Evolutionary conservation across 1,140 invertebrate genomes (phyloP).

Genomic region (Chlorops oryzae): DNA sequence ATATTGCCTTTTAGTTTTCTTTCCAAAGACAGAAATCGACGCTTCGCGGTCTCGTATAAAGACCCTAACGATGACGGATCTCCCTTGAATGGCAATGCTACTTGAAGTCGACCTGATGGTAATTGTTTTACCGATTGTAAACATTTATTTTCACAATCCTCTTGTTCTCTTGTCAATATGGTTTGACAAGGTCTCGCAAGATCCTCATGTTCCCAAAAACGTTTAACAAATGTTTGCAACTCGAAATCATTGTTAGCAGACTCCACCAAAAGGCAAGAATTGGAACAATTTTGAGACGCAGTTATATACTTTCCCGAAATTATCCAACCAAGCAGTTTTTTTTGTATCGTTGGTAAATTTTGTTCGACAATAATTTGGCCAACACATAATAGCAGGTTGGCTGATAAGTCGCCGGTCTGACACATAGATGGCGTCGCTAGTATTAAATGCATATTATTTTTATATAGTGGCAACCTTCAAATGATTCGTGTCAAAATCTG

Average conservation of each 20-base stretch:
- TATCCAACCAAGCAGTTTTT: slow-evolving; percentile 22
- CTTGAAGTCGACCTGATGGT: slow-evolving; percentile 16
- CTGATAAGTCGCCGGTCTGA: too few relatives aligned
- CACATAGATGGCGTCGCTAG: too few relatives aligned
- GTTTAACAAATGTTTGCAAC: too few relatives aligned
- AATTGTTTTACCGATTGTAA: too few relatives aligned
- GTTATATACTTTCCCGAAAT: slow-evolving; percentile 3
- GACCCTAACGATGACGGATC: slow-evolving; percentile 27
- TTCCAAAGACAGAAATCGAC: slow-evolving; percentile 31
- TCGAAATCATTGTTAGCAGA: not conserved
- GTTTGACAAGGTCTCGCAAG: too few relatives aligned
- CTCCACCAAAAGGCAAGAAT: not conserved
- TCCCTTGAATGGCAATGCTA: slow-evolving; percentile 20
- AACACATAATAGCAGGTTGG: too few relatives aligned
- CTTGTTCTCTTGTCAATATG: too few relatives aligned
- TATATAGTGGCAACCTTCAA: too few relatives aligned
- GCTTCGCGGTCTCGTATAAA: slow-evolving; percentile 25
- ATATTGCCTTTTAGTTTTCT: slow-evolving; percentile 26
- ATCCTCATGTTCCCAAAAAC: slow-evolving; percentile 40
- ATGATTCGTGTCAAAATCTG: too few relatives aligned
- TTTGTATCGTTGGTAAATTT: slow-evolving; percentile 21
- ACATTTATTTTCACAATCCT: too few relatives aligned
- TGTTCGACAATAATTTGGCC: too few relatives aligned
- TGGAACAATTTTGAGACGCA: not conserved
- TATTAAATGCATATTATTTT: too few relatives aligned